Evolutionary conservation across 2,113 vertebrate genomes (phyloP), one percentile per base, ranked within the genome.

Genomic region (Catharus fuscescens): DNA sequence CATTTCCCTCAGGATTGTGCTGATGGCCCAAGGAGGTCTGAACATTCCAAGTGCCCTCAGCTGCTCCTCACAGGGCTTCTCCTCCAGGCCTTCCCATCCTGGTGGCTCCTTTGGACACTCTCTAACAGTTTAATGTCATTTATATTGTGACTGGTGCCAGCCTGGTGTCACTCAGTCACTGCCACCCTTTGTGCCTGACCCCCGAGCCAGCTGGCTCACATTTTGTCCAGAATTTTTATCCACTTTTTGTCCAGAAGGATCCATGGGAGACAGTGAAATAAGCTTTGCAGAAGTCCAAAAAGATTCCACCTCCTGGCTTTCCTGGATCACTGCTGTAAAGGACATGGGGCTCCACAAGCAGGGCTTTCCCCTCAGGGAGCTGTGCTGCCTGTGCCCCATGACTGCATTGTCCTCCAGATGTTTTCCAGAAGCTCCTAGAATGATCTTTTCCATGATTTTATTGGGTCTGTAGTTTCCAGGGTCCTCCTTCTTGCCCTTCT

Each of bases 201-300:
- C 64, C n/a, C 11, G 56, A 38, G 36, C 48, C 65, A 17, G n/a
- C 2, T 38, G 69, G 69, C 74, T 64, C 74, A 24, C 57, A 34
- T 31, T 56, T 18, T 42, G 57, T 14, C 66, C 66, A 31, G 20
- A 5, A 29, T 40, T 40, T 40, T 13, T 40, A 12, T 40, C 40
- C 40, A 40, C 42, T 31, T 31, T 56, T 18, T 42, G 57, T 14
- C 66, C 66, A 31, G 20, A 4, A 29, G 66, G 50, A 57, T 72
- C 29, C 0, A 1, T 25, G 42, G 67, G 29, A 64, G 17, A 21
- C 6, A 21, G 34, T 0, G n/a, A 18, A 6, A 42, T 34, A 80
- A 80, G 31, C 85, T 88, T 12, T 40, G 48, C 40, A 64, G 57
- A 72, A 80, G 31, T 57, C 74, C 85, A 31, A 21, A 6, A 12